These are phyloP conservation scores for Potorous gilbertii DNA, from an alignment of 2,797 vertebrate species.

Conservation along the genomic window DNA sequence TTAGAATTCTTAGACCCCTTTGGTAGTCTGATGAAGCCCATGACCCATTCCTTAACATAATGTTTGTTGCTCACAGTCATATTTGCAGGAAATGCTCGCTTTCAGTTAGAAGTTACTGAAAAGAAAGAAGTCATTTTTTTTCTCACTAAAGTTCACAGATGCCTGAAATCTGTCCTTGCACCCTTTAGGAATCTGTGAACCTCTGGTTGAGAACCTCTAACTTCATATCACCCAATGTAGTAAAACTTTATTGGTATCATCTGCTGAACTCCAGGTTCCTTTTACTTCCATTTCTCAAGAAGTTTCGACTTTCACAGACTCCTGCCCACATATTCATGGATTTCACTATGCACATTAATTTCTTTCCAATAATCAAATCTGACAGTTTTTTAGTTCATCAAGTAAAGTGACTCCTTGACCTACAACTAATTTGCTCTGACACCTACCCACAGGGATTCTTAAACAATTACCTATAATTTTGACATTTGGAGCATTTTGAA, in stretches of 20 bases:
- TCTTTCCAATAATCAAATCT: background rate
- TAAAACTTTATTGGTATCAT: background rate
- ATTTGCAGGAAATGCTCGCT: background rate
- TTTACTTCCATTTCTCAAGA: background rate
- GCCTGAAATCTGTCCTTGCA: background rate
- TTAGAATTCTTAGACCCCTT: background rate
- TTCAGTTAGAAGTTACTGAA: background rate
- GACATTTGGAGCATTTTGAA: background rate
- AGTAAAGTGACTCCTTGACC: background rate
- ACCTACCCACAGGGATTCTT: background rate
- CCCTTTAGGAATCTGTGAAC: background rate
- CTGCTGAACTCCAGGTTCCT: background rate
- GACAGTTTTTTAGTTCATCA: background rate
- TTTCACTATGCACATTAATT: background rate
- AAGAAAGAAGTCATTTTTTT: background rate
- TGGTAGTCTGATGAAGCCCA: background rate
- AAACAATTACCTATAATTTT: background rate
- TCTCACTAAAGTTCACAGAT: background rate
- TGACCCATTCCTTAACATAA: background rate
- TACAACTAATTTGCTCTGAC: background rate
- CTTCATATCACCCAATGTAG: background rate
- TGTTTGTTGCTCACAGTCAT: background rate
- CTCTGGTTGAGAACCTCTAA: background rate
- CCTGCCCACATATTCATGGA: background rate
- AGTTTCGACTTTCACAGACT: background rate